phyloP scores from a whole-genome alignment of 2,113 vertebrate genomes.

The Pantherophis guttatus region DNA sequence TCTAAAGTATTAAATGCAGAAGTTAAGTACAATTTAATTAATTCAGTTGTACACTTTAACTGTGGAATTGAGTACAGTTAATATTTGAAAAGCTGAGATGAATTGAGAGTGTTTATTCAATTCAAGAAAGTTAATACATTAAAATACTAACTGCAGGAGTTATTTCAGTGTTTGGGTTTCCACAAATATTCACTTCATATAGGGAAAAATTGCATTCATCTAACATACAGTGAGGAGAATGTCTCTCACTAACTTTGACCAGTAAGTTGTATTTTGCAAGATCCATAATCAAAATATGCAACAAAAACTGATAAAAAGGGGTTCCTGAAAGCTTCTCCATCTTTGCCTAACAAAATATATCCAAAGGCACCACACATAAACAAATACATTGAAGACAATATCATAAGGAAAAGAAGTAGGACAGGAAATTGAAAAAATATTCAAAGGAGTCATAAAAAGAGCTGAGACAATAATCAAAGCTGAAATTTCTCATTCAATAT shows the following conservation, averaged over 20 bases:
- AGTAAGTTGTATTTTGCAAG: neutral
- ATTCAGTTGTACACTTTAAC: neutral
- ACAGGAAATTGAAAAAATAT: neutral
- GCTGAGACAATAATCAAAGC: neutral
- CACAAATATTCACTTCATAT: neutral
- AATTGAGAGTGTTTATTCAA: neutral
- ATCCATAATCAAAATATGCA: neutral
- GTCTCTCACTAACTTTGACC: neutral
- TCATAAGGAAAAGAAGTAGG: too few species aligned
- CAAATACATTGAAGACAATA: neutral
- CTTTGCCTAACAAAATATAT: neutral
- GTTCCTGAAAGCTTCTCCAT: neutral
- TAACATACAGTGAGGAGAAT: neutral
- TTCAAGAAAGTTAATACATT: neutral
- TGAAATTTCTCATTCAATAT: neutral
- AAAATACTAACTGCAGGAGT: neutral
- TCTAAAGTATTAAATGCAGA: neutral
- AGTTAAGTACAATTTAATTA: neutral
- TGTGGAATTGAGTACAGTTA: neutral
- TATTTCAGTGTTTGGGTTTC: neutral
- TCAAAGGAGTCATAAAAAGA: neutral
- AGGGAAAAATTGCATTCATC: neutral
- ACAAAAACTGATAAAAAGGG: neutral
- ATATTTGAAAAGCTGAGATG: neutral
- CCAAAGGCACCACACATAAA: neutral